These are phyloP conservation scores for Melanerpes aurifrons DNA, from an alignment of 2,113 vertebrate species.

Conservation along the genomic window DNA sequence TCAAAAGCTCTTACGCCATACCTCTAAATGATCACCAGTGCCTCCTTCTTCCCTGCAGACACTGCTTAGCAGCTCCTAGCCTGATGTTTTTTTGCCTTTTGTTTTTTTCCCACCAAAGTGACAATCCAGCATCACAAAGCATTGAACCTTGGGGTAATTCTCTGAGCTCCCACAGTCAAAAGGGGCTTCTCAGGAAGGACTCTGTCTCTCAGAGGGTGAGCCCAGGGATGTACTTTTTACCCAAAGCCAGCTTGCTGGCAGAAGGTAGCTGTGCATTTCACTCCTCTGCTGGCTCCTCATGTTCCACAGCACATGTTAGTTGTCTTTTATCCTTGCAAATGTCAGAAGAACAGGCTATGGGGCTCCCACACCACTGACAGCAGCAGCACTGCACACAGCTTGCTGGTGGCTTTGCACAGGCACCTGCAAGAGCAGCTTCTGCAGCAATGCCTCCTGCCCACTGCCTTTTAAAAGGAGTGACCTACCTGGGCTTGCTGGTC, in stretches of 20 bases:
- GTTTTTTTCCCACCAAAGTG: neutral
- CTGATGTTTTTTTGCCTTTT: neutral
- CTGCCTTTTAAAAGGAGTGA: neutral
- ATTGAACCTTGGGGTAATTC: neutral
- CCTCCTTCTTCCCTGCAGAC: neutral
- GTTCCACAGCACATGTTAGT: accelerated
- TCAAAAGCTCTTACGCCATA: neutral
- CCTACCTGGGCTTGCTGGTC: neutral
- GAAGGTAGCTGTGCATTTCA: neutral
- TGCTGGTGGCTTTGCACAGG: neutral
- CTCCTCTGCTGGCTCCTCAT: neutral
- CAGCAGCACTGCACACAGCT: neutral
- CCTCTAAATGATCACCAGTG: neutral
- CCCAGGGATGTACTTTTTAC: neutral
- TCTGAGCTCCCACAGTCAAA: neutral
- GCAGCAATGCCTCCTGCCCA: neutral
- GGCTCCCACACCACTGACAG: accelerated
- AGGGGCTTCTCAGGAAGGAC: neutral
- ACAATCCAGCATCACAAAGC: neutral
- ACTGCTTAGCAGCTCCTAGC: neutral
- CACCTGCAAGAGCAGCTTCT: neutral
- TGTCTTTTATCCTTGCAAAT: neutral
- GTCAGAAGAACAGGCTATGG: accelerated
- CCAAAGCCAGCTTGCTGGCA: neutral
- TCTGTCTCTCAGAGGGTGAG: neutral